Percentiles rank a stretch among this genome's conserved stretches.
phyloP scores from a whole-genome alignment of 2,888 invertebrate species.

The Papilio elwesi region DNA sequence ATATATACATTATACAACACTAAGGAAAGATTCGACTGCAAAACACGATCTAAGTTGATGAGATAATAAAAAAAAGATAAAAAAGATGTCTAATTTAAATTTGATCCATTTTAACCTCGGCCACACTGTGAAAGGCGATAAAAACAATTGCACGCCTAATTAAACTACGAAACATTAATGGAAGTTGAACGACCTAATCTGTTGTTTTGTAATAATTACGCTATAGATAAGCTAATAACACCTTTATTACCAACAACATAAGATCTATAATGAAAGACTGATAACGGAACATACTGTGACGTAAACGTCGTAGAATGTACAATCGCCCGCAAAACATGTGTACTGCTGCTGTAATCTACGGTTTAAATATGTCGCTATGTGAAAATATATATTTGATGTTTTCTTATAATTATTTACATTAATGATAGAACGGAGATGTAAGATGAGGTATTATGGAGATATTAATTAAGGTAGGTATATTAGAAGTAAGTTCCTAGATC shows the following conservation, averaged over 20 bases:
- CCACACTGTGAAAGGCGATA: constrained; percentile 3
- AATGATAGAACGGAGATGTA: no score
- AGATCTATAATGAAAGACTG: constrained; percentile 5
- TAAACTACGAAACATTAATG: constrained; percentile 9
- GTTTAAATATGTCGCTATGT: neutral
- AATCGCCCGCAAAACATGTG: neutral
- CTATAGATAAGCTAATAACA: constrained; percentile 3
- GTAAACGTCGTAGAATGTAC: constrained; percentile 4
- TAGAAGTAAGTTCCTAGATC: no score
- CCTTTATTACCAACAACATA: neutral
- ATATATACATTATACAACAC: neutral
- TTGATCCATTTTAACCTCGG: constrained; percentile 8
- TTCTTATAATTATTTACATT: no score
- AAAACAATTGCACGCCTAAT: constrained; percentile 30
- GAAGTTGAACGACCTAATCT: constrained; percentile 28
- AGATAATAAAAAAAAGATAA: constrained; percentile 2
- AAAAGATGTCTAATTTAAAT: constrained; percentile 14
- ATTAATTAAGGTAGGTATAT: no score
- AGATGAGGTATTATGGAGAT: no score
- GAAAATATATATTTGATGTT: no score
- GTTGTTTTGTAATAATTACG: constrained; percentile 12
- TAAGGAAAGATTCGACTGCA: neutral
- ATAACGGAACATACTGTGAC: constrained; percentile 4
- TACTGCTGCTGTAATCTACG: neutral
- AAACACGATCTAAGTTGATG: neutral